Evolutionary conservation across 2,797 vertebrate species (phyloP).

Genomic region (Macropodus opercularis): DNA sequence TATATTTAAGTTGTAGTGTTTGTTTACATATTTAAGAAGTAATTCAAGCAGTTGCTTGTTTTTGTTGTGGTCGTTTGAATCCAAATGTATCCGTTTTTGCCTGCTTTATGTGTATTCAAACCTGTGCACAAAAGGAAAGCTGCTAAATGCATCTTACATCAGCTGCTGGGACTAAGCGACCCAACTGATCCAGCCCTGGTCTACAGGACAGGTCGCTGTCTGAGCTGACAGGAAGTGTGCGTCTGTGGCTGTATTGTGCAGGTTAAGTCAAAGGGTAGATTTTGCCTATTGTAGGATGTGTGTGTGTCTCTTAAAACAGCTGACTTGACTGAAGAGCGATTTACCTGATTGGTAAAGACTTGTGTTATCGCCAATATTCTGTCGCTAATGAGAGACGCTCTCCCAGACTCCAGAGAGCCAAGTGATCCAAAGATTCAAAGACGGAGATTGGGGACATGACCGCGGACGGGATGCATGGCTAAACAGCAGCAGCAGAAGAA

Average conservation of each 20-base stretch:
- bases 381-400: constrained; percentile 45
- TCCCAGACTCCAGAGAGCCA: constrained; percentile 33
- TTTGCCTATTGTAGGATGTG: constrained; percentile 16
- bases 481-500: constrained; percentile 22
- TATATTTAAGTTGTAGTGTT: constrained; percentile 76
- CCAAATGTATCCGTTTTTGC: constrained; percentile 26
- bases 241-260: constrained; percentile 56
- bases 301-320: constrained; percentile 32
- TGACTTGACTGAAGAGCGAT: constrained; percentile 32
- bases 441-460: constrained; percentile 1
- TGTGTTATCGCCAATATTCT: constrained; percentile 22
- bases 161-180: constrained; percentile 49
- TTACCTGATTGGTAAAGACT: constrained; percentile 22
- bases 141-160: constrained; percentile 34
- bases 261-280: constrained; percentile 60
- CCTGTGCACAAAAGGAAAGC: constrained; percentile 11
- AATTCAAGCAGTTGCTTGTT: constrained; percentile 39
- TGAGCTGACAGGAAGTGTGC: constrained; percentile 8
- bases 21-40: constrained; percentile 69
- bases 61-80: constrained; percentile 12
- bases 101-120: constrained; percentile 46
- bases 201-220: constrained; percentile 20
- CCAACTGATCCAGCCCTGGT: constrained; percentile 52
- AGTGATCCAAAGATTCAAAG: constrained; percentile 65
- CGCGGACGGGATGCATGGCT: not conserved